phyloP scores from a whole-genome alignment of 2,113 vertebrate species.

The Chionis minor region DNA sequence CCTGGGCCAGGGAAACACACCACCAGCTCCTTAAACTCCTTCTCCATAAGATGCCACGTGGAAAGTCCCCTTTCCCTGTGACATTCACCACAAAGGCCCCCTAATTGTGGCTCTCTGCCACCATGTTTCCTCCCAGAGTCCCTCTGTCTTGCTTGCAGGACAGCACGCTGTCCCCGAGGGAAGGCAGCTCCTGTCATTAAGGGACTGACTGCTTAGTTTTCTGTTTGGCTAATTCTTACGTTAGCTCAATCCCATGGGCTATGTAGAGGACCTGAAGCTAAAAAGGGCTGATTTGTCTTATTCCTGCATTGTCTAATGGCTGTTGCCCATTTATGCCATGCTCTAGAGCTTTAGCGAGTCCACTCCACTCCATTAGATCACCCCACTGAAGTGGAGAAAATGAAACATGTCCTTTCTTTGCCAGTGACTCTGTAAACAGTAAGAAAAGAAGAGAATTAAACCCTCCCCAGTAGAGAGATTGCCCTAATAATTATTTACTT shows the following conservation, averaged over 20 bases:
- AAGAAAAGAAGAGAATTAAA: constrained; percentile 8
- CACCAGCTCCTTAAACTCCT: background rate
- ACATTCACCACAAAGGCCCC: background rate
- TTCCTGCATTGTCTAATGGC: constrained; percentile 12
- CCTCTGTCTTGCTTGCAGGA: background rate
- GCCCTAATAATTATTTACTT: constrained; percentile 51
- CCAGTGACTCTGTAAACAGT: background rate
- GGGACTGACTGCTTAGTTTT: background rate
- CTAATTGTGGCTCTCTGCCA: background rate
- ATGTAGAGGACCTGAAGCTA: constrained; percentile 37
- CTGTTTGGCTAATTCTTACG: constrained; percentile 3
- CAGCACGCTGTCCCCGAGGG: background rate
- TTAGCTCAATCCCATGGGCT: constrained; percentile 14
- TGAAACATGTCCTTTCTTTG: constrained; percentile 35
- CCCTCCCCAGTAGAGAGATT: background rate
- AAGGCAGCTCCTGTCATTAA: constrained; percentile 23
- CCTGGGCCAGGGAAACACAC: background rate
- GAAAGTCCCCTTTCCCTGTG: background rate
- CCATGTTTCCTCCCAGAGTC: background rate
- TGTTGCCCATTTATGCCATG: constrained; percentile 17
- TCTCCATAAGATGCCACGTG: rapidly evolving
- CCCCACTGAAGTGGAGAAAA: constrained; percentile 63
- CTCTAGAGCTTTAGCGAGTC: constrained; percentile 18
- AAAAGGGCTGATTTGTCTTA: constrained; percentile 29
- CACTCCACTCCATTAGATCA: constrained; percentile 40